Percentiles rank a stretch among this genome's conserved stretches.
Evolutionary conservation across 2,113 vertebrate genomes (phyloP).

Genomic region (Riparia riparia): DNA sequence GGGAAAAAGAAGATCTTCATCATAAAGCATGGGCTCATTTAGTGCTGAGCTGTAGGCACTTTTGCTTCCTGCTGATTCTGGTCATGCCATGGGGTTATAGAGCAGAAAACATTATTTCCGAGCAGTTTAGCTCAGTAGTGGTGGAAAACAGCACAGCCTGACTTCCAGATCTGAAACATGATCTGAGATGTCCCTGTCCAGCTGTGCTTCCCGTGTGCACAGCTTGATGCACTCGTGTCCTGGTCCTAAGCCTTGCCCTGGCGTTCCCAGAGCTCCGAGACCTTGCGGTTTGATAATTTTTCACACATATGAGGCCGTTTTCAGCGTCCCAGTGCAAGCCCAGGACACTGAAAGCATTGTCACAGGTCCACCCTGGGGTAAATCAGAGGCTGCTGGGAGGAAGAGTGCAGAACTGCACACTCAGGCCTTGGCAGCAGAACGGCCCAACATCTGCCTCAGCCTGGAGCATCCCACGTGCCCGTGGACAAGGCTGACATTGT

Average conservation of each 20-base stretch:
- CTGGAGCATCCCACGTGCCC: background rate
- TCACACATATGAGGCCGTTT: background rate
- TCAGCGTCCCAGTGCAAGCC: background rate
- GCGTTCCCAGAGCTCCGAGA: background rate
- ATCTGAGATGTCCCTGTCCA: background rate
- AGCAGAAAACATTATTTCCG: slow-evolving; percentile 50
- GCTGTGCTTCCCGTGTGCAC: background rate
- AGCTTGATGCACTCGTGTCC: background rate
- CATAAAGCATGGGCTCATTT: background rate
- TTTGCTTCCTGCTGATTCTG: slow-evolving; percentile 42
- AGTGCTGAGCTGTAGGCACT: slow-evolving; percentile 11
- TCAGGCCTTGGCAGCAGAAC: background rate
- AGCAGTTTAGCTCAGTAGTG: slow-evolving; percentile 26
- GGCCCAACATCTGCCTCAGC: slow-evolving; percentile 1
- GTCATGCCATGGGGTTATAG: slow-evolving; percentile 30
- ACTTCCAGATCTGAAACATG: background rate
- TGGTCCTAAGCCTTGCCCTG: background rate
- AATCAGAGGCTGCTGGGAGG: background rate
- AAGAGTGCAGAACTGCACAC: background rate
- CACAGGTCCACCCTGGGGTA: background rate
- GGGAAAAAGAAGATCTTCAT: background rate
- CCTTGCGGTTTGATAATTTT: background rate
- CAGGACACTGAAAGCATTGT: slow-evolving; percentile 32
- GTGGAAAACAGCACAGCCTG: background rate
- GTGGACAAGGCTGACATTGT: slow-evolving; percentile 44